Evolutionary conservation across 2,888 invertebrate genomes (phyloP), one percentile per base, ranked within the genome.

Genomic region (Metacarcinus magister): DNA sequence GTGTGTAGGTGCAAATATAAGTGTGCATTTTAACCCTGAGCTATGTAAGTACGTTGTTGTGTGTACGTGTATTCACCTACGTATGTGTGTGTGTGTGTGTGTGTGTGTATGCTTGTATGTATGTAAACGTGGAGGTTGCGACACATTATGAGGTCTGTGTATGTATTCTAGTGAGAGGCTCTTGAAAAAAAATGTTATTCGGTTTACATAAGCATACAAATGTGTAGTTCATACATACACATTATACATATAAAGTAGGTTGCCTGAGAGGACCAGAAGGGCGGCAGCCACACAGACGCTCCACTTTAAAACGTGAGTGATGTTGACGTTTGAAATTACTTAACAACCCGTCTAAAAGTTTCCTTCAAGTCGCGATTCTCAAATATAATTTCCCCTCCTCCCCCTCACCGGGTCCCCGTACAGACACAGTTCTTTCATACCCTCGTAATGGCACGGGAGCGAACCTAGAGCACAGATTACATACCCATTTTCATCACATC

Each of bases 291-390:
- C 8, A 32, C 32, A 28, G 16, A 8, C 7, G 32, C 16, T 82
- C 82, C 82, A 82, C 82, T 82, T 82, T 82, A 82, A 82, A 82
- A 82, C 82, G 82, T 28, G 28, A 82, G 32, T 32, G 32, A 82
- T 82, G 82, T 82, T 82, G 82, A 28, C 82, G 82, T 82, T 82
- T 82, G 82, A 82, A 82, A 82, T 82, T 82, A 82, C 82, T 82
- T 82, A 82, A 82, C 82, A 82, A 82, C 82, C 82, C 0, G 32
- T 10, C 82, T 32, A 10, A 32, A 82, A 82, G 82, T 82, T 82
- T 82, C 82, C 82, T 82, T 10, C 28, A 32, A 82, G 82, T 82
- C 82, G 82, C 82, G 13, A 82, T 82, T 82, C 82, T 82, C 82
- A 32, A 28, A 82, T 82, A 82, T 82, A 82, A 82, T 82, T 82